Evolutionary conservation across 2,888 invertebrate species (phyloP), one percentile per base, ranked within the genome.

Genomic region (Ametastegia equiseti): DNA sequence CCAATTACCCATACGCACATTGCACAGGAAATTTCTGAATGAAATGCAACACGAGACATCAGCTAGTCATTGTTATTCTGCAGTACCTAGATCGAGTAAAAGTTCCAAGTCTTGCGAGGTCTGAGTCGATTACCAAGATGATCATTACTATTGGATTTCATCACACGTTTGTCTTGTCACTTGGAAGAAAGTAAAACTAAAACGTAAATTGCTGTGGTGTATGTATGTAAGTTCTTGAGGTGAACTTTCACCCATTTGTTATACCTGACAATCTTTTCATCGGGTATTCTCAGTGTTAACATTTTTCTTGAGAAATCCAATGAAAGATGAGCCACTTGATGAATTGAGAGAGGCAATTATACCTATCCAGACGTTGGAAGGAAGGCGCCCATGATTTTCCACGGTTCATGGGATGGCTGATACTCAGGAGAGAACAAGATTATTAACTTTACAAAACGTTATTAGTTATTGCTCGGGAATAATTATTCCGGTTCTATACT

Each of bases 401-500:
- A 47, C n/a, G 30, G 30, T 47, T n/a, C 71, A 47, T 71, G 27
- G n/a, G 71, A n/a, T 36, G 13, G 54, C 33, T 36, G 54, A 11
- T n/a, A 45, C 27, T 6, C 36, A n/a, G n/a, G 65, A 60, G 19
- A 45, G 36, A 54, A 75, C 54, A 54, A 54, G 50, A 75, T 54
- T 54, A 50, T 54, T 45, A 75, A 54, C 33, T 75, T 50, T 33
- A 36, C 30, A 50, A 54, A 75, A 75, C 33, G 50, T 54, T 75
- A 36, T 75, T 75, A 50, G 75, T 75, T 54, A 75, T 75, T 54
- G 50, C 50, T 36, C 36, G 75, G 15, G 23, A 75, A 75, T 75
- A 75, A 75, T 75, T 75, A 75, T 50, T 50, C 54, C 50, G 75
- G 71, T 23, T 71, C 30, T 71, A n/a, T n/a, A 47, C 71, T 5